These are phyloP conservation scores for Leucopternis melanops DNA, from an alignment of 2,113 vertebrate species.

Conservation along the genomic window DNA sequence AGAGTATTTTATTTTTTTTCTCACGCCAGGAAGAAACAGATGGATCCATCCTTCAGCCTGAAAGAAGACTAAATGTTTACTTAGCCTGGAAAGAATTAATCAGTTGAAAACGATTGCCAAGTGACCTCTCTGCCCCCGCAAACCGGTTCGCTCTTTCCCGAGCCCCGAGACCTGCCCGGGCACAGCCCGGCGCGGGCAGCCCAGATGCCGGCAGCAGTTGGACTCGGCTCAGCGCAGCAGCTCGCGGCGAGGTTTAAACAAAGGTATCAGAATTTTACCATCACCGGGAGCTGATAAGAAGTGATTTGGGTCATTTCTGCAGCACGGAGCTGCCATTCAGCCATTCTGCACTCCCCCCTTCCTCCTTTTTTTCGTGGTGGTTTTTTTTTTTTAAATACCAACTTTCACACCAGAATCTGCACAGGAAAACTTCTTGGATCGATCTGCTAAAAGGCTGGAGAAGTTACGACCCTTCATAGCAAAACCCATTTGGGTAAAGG, in stretches of 20 bases:
- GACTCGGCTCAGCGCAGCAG: background rate
- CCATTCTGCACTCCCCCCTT: background rate
- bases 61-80: background rate
- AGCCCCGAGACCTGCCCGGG: background rate
- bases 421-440: background rate
- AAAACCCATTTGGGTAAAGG: background rate
- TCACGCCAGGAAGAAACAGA: slow-evolving; percentile 25
- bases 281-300: background rate
- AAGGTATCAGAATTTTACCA: background rate
- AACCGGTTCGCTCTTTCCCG: background rate
- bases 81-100: slow-evolving; percentile 25
- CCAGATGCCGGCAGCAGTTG: slow-evolving; percentile 57
- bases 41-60: background rate
- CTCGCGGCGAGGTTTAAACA: background rate
- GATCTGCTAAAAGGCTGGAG: background rate
- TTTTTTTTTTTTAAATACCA: background rate
- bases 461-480: rapidly evolving
- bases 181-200: background rate
- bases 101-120: slow-evolving; percentile 43
- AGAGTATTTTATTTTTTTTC: background rate
- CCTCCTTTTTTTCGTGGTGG: rapidly evolving
- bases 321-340: background rate
- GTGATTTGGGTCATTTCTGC: background rate
- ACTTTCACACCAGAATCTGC: background rate
- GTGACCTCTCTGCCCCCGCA: slow-evolving; percentile 13